These are phyloP conservation scores for Aurelia sp. DNA, from an alignment of 30 jellyfish, hydroid and myxozoan species.

Conservation along the genomic window DNA sequence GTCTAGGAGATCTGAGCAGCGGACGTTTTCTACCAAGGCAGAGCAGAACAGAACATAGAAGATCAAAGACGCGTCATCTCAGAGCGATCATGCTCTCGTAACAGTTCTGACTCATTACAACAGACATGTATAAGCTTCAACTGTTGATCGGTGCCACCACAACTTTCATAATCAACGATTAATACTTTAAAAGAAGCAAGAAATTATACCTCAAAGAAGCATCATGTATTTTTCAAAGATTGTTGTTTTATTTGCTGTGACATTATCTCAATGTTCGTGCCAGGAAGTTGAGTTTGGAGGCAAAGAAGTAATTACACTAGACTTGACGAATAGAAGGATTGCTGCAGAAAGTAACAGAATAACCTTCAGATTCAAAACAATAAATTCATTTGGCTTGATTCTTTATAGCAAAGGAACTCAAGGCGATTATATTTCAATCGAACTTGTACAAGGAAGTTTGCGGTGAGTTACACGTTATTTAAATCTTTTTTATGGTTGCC, in stretches of 20 bases:
- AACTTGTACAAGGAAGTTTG: constrained; percentile 66
- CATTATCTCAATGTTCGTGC: background rate
- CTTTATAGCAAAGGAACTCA: constrained; percentile 87
- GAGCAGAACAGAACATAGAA: background rate
- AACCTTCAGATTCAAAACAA: constrained; percentile 86
- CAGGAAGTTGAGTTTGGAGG: constrained; percentile 69
- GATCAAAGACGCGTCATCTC: background rate
- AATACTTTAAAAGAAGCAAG: too few relatives aligned
- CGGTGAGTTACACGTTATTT: constrained; percentile 54
- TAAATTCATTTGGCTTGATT: constrained; percentile 86
- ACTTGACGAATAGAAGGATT: constrained; percentile 54
- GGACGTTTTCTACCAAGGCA: constrained; percentile 6
- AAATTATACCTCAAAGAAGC: background rate
- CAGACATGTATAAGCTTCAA: too few relatives aligned
- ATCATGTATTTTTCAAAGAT: background rate
- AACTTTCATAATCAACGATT: too few relatives aligned
- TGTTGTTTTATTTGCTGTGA: background rate
- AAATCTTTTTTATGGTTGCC: background rate
- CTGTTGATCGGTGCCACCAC: too few relatives aligned
- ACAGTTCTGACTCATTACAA: too few relatives aligned
- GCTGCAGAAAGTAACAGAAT: constrained; percentile 59
- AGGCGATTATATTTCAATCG: constrained; percentile 73
- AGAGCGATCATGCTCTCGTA: too few relatives aligned
- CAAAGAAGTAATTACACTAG: constrained; percentile 42
- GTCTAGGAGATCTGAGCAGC: constrained; percentile 38